Base-by-base conservation (phyloP, 1,140 invertebrate species). In the Cydia strobilella region DNA sequence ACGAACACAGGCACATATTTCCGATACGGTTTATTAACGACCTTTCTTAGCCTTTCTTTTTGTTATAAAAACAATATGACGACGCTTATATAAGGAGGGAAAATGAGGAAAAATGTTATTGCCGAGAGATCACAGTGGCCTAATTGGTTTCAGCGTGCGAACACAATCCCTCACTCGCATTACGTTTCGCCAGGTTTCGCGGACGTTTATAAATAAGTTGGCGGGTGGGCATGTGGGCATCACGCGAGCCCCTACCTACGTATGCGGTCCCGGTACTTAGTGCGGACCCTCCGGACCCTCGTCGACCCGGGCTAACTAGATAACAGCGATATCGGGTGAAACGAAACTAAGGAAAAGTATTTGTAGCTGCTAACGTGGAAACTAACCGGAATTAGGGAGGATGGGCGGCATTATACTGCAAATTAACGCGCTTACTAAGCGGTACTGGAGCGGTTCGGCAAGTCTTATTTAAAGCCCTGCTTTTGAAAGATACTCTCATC, bases 321-420 rank as follows among this genome's bases (percentile, higher is more conserved):
- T 90, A 92, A 86, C 85, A 77, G 85, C 88, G 84, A 87, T 89
- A 88, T 86, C 84, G 85, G 82, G 82, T 80, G 79, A 81, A 86
- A 85, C 85, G 82, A 89, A 86, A 89, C 88, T 90, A 89, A 88
- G 88, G 85, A 90, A 90, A 91, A 91, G 86, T 89, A 87, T 88
- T 89, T 86, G 87, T 84, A 83, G 83, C 80, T 78, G 79, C 75
- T 76, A 82, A 79, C 75, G 82, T 75, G 82, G 79, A 85, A 86
- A 86, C 83, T 82, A 79, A 79, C 80, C 78, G 82, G 83, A 85
- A 87, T 90, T 90, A 83, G 79, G 80, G 78, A 75, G 74, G 80
- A 88, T 85, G 85, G 90, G 90, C 89, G 87, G 85, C 82, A 84
- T 86, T 77, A 78, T 79, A 78, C 75, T 72, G 75, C 75, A 73